Percentiles rank a stretch among this genome's conserved stretches.
Evolutionary conservation across 2,797 vertebrate species (phyloP).

Genomic region (Pelochelys cantorii): DNA sequence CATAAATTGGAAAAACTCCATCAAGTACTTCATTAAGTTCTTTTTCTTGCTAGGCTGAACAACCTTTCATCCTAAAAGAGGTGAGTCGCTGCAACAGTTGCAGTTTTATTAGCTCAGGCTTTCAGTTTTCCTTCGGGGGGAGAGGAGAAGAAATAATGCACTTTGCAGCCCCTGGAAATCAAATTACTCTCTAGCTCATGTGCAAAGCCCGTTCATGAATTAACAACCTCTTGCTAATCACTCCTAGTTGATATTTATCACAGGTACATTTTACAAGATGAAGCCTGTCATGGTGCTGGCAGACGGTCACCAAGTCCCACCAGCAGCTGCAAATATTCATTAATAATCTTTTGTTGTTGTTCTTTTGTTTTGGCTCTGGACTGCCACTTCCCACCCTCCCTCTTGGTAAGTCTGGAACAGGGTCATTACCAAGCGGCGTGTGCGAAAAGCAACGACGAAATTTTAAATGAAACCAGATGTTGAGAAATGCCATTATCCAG

Average conservation of each 20-base stretch:
- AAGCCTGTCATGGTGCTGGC: slow-evolving; percentile 79
- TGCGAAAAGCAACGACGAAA: slow-evolving; percentile 25
- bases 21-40: neutral
- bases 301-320: slow-evolving; percentile 81
- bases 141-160: slow-evolving; percentile 23
- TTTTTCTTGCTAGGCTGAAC: slow-evolving; percentile 10
- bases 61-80: slow-evolving; percentile 15
- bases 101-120: neutral
- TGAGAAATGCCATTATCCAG: slow-evolving; percentile 54
- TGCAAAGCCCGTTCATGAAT: slow-evolving; percentile 59
- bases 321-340: slow-evolving; percentile 91
- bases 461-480: slow-evolving; percentile 70
- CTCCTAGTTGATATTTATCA: slow-evolving; percentile 70
- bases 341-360: slow-evolving; percentile 80
- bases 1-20: neutral
- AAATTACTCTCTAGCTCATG: slow-evolving; percentile 39
- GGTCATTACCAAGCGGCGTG: neutral
- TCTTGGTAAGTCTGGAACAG: slow-evolving; percentile 76
- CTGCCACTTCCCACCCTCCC: slow-evolving; percentile 77
- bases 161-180: slow-evolving; percentile 47
- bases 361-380: slow-evolving; percentile 83
- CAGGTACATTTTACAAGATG: slow-evolving; percentile 60
- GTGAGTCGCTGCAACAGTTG: neutral
- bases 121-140: slow-evolving; percentile 11
- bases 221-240: slow-evolving; percentile 67